A percentile compares a stretch with the other conserved stretches of the same genome.
Conservation (phyloP, 2,113 vertebrate genomes). For the Chinchilla lanigera region DNA sequence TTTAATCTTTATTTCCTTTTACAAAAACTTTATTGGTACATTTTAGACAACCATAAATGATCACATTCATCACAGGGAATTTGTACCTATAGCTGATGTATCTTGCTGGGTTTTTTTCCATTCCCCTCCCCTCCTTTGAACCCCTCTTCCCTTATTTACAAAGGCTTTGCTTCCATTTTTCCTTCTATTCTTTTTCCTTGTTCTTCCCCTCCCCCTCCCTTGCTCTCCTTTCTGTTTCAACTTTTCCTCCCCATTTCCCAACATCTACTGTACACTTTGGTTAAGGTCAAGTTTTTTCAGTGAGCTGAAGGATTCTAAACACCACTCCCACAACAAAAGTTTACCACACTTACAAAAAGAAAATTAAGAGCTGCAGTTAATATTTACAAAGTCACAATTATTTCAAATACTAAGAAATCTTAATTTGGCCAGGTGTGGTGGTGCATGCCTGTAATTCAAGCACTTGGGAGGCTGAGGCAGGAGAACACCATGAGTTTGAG, state of each 20-base stretch:
- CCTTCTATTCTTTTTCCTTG: background rate
- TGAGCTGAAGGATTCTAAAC: background rate
- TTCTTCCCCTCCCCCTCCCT: background rate
- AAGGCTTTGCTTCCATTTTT: background rate
- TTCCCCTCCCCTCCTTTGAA: background rate
- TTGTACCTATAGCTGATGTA: background rate
- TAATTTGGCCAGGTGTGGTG: background rate
- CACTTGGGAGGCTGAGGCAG: background rate
- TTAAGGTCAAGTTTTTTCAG: background rate
- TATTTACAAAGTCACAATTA: background rate
- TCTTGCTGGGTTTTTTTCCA: background rate
- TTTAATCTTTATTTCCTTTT: background rate
- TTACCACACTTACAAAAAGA: background rate
- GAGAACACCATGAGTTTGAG: background rate
- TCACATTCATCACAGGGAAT: background rate
- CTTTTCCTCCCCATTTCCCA: background rate
- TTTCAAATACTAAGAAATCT: background rate
- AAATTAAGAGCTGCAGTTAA: background rate
- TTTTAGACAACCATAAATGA: background rate
- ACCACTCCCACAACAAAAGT: background rate
- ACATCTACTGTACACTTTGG: background rate
- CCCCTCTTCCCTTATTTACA: background rate
- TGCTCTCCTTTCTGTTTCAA: background rate
- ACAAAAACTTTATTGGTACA: background rate
- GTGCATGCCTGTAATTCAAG: background rate